These are phyloP conservation scores for Lacanobia wlatinum DNA, from an alignment of 2,888 invertebrate species.

Conservation along the genomic window DNA sequence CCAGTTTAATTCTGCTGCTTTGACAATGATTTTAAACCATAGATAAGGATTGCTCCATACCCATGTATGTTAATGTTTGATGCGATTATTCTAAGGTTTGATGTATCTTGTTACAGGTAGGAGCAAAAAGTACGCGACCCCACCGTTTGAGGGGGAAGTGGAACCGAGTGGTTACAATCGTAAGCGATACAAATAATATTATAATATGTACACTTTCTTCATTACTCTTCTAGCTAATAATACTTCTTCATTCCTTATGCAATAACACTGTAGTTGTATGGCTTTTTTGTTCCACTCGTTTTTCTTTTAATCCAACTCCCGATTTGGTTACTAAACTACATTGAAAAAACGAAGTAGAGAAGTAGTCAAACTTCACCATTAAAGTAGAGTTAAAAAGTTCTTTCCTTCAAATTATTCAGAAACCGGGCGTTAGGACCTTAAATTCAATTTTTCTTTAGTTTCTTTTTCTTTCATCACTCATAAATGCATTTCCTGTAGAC, in stretches of 20 bases:
- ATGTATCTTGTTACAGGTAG: slow-evolving; percentile 83
- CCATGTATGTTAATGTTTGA: too few relatives aligned
- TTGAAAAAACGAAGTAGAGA: too few relatives aligned
- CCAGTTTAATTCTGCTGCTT: too few relatives aligned
- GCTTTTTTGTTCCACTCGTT: slow-evolving; percentile 38
- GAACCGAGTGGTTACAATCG: slow-evolving; percentile 81
- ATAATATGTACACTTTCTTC: slow-evolving; percentile 4
- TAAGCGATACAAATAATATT: slow-evolving; percentile 71
- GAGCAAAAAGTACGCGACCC: slow-evolving; percentile 82
- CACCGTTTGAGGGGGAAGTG: slow-evolving; percentile 83
- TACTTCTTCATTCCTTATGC: slow-evolving; percentile 6
- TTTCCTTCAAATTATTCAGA: too few relatives aligned
- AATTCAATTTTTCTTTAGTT: neutral
- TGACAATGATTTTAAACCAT: too few relatives aligned
- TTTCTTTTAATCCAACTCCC: neutral
- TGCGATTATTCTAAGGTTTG: neutral
- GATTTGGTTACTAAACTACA: too few relatives aligned
- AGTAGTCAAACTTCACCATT: too few relatives aligned
- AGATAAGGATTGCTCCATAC: too few relatives aligned
- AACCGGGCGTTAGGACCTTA: neutral
- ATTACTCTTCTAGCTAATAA: neutral
- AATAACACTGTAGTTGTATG: slow-evolving; percentile 18
- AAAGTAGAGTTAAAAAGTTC: neutral
- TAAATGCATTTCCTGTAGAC: neutral
- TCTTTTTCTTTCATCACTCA: neutral